These are phyloP conservation scores for Dromiciops gliroides DNA, from an alignment of 2,113 vertebrate genomes.

Conservation along the genomic window DNA sequence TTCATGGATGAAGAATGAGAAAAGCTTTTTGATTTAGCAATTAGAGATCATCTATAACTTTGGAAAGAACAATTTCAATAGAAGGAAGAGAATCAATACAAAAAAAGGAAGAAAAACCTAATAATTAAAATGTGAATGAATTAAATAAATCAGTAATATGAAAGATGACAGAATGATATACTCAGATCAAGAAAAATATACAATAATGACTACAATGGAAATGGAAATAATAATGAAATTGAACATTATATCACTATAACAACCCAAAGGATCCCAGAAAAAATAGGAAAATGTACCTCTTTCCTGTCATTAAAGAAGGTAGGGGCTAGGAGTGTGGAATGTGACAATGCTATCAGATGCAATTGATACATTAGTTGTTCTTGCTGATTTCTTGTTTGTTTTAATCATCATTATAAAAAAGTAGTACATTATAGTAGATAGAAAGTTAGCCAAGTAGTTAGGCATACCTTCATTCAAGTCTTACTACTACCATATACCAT, in stretches of 20 bases:
- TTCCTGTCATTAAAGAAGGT: neutral
- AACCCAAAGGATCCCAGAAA: neutral
- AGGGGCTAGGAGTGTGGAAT: neutral
- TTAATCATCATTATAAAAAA: neutral
- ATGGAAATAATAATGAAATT: neutral
- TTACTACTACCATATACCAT: neutral
- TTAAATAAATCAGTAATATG: neutral
- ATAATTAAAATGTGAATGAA: neutral
- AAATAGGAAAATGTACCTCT: neutral
- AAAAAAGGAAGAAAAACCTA: neutral
- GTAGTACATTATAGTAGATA: neutral
- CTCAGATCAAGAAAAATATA: neutral
- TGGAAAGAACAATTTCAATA: neutral
- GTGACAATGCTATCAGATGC: neutral
- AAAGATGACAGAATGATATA: neutral
- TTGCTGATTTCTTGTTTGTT: neutral
- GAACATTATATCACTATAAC: neutral
- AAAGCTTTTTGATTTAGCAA: neutral
- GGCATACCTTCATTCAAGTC: neutral
- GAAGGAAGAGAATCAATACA: neutral
- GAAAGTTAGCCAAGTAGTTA: neutral
- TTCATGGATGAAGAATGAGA: neutral
- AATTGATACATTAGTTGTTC: neutral
- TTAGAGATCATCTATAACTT: neutral
- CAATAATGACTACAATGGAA: neutral